Percentiles rank a stretch among this genome's conserved stretches.
Evolutionary conservation across 2,113 vertebrate species (phyloP).

Genomic region (Patagioenas fasciata): DNA sequence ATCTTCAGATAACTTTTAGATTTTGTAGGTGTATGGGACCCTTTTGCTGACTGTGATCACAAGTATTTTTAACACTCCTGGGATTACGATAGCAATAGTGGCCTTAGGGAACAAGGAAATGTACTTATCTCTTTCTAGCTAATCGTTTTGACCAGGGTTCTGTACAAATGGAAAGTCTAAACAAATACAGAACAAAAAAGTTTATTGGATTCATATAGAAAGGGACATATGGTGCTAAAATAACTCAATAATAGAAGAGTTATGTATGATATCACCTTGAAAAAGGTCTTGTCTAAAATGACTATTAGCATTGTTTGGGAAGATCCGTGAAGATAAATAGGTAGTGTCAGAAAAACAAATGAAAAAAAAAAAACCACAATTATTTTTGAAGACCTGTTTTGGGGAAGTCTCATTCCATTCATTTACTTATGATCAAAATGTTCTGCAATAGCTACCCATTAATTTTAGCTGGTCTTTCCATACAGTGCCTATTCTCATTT

Average conservation of each 20-base stretch:
- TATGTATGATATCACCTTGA: background rate
- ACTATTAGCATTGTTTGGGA: background rate
- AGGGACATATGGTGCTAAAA: background rate
- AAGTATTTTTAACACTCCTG: background rate
- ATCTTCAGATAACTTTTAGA: background rate
- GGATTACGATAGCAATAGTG: background rate
- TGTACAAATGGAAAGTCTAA: background rate
- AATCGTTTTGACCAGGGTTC: background rate
- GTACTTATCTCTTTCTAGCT: background rate
- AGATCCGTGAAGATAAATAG: background rate
- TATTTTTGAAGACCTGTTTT: background rate
- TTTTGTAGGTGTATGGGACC: background rate
- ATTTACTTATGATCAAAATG: background rate
- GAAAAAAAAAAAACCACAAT: fast-evolving
- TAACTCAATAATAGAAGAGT: background rate
- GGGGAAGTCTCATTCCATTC: background rate
- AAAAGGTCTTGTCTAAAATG: background rate
- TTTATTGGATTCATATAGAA: background rate
- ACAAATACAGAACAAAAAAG: background rate
- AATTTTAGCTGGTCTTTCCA: background rate
- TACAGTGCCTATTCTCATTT: background rate
- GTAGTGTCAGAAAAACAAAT: background rate
- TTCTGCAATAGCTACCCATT: background rate
- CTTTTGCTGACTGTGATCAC: background rate
- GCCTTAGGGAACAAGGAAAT: background rate